A percentile compares a stretch with the other conserved stretches of the same genome.
Conservation (phyloP, 1,140 invertebrate species). For the Tetraneura akinire region DNA sequence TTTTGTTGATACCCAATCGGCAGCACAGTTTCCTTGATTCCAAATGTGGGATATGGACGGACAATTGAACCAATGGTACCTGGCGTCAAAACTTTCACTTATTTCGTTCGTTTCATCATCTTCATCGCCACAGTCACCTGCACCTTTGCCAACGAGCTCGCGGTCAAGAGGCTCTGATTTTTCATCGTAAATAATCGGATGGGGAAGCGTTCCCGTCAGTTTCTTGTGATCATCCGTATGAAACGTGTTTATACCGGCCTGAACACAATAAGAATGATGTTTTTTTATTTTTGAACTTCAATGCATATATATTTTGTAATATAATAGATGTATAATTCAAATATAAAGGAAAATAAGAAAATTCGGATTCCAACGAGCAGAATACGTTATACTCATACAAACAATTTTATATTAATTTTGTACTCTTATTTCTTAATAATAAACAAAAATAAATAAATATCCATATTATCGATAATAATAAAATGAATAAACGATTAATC, state of each 20-base stretch:
- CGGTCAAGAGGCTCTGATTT: background rate
- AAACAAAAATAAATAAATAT: too few species aligned
- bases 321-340: too few species aligned
- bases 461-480: too few species aligned
- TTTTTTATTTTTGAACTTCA: too few species aligned
- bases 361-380: too few species aligned
- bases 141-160: background rate
- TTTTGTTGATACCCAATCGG: constrained; percentile 65
- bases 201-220: background rate
- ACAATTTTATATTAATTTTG: too few species aligned
- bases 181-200: background rate
- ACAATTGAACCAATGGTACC: constrained; percentile 79
- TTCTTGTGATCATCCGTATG: constrained; percentile 24
- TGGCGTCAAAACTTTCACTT: constrained; percentile 74
- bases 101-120: constrained; percentile 56
- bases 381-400: too few species aligned
- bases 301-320: too few species aligned
- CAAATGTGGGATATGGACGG: constrained; percentile 75
- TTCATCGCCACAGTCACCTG: background rate
- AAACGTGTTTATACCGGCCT: constrained; percentile 28
- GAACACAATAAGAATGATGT: too few species aligned
- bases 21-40: constrained; percentile 74
- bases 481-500: too few species aligned
- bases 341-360: too few species aligned
- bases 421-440: too few species aligned